Percentiles rank a stretch among this genome's conserved stretches.
phyloP scores from a whole-genome alignment of 1,140 invertebrate species.

The Eufriesea mexicana region DNA sequence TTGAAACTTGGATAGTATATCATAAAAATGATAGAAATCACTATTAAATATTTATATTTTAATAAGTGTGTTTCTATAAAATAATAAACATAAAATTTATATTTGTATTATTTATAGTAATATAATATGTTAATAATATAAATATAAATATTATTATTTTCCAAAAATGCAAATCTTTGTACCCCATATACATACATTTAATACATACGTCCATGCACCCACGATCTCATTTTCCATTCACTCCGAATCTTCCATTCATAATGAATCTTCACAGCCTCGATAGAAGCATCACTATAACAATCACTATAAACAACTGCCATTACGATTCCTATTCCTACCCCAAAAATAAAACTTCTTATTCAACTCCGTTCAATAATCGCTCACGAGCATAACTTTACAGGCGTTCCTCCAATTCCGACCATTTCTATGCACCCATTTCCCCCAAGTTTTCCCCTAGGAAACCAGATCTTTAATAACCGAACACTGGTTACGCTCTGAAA shows the following conservation, averaged over 20 bases:
- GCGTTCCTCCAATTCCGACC: background rate
- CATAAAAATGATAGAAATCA: too few species aligned
- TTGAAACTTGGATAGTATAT: too few species aligned
- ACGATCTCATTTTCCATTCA: background rate
- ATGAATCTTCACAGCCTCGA: background rate
- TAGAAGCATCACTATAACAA: background rate
- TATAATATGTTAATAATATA: too few species aligned
- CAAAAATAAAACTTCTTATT: background rate
- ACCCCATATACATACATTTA: background rate
- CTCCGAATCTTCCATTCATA: background rate
- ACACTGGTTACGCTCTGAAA: background rate
- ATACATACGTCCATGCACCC: background rate
- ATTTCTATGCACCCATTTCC: background rate
- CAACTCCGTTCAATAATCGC: background rate
- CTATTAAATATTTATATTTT: too few species aligned
- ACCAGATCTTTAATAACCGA: too few species aligned
- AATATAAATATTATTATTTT: background rate
- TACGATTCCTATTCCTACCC: background rate
- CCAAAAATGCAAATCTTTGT: background rate
- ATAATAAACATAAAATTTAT: too few species aligned
- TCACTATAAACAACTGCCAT: background rate
- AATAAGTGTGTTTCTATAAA: too few species aligned
- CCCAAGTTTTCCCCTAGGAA: too few species aligned
- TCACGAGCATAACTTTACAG: background rate
- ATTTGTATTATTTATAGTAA: too few species aligned